Evolutionary conservation across 2,113 vertebrate genomes (phyloP).

Genomic region (Picathartes gymnocephalus): DNA sequence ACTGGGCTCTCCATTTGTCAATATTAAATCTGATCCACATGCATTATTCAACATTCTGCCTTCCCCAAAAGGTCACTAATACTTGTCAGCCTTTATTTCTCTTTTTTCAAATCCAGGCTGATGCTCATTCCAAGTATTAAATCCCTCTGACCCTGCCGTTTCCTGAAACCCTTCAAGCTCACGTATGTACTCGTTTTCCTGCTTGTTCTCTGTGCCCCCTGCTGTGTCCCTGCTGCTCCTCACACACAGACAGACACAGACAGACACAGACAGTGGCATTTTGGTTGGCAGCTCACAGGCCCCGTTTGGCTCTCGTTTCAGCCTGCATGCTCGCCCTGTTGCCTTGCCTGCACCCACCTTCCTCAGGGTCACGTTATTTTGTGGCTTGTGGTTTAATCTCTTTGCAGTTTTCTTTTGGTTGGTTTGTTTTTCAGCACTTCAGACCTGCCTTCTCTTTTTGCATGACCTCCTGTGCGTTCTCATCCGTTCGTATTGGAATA

Average conservation of each 20-base stretch:
- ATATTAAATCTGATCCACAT: not conserved
- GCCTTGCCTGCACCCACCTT: conserved; percentile 57
- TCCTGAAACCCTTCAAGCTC: not conserved
- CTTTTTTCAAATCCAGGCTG: not conserved
- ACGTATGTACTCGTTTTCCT: conserved; percentile 1
- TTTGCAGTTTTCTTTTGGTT: conserved; percentile 25
- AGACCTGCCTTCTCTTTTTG: conserved; percentile 18
- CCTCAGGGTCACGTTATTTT: not conserved
- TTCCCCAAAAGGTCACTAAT: not conserved
- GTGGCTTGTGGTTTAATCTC: not conserved
- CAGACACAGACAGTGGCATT: not conserved
- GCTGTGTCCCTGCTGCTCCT: not conserved
- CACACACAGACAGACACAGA: not conserved
- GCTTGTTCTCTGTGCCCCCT: not conserved
- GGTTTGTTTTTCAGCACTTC: conserved; percentile 23
- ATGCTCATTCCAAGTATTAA: not conserved
- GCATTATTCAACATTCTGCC: not conserved
- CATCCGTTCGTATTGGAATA: not conserved
- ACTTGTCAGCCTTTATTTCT: conserved; percentile 3
- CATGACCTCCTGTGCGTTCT: conserved; percentile 19
- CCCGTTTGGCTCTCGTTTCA: conserved; percentile 18
- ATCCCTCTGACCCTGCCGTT: not conserved
- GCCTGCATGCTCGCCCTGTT: conserved; percentile 61
- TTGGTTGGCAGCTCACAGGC: not conserved
- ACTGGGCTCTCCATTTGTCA: not conserved